A percentile compares a stretch with the other conserved stretches of the same genome.
These are phyloP conservation scores for Lithobates sylvaticus DNA, from an alignment of 2,797 vertebrate genomes.

Conservation along the genomic window DNA sequence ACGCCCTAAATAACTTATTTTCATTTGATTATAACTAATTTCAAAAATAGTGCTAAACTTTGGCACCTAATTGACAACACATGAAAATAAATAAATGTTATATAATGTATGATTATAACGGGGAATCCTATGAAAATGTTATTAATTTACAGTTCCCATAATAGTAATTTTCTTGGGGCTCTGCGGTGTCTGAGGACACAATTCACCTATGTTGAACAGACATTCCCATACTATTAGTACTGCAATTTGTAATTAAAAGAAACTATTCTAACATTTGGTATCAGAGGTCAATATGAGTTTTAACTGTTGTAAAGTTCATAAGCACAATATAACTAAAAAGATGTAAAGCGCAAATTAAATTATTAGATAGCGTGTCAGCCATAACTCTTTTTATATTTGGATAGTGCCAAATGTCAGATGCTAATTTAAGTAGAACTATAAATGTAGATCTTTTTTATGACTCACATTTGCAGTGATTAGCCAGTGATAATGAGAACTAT, in stretches of 20 bases:
- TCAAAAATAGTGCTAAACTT: no score
- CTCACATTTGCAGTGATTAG: conserved; percentile 44
- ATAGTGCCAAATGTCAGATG: conserved; percentile 48
- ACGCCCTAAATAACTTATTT: no score
- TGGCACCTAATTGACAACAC: no score
- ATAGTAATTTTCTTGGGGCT: background rate
- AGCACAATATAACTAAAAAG: conserved; percentile 21
- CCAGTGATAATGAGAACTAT: conserved; percentile 34
- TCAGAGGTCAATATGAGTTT: conserved; percentile 27
- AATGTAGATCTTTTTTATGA: conserved; percentile 47
- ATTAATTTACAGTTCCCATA: background rate
- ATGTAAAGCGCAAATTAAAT: conserved; percentile 22
- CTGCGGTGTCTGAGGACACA: background rate
- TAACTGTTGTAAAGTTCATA: conserved; percentile 19
- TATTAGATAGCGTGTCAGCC: conserved; percentile 23
- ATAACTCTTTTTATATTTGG: conserved; percentile 47
- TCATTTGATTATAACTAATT: no score
- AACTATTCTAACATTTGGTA: conserved; percentile 15
- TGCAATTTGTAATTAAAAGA: conserved; percentile 25
- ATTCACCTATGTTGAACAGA: background rate
- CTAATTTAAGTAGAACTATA: conserved; percentile 49
- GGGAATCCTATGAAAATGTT: background rate
- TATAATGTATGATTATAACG: background rate
- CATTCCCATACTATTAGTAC: background rate
- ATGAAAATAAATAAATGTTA: background rate